Percentiles rank a stretch among this genome's conserved stretches.
These are phyloP conservation scores for Diarsia brunnea DNA, from an alignment of 2,888 invertebrate species.

Conservation along the genomic window DNA sequence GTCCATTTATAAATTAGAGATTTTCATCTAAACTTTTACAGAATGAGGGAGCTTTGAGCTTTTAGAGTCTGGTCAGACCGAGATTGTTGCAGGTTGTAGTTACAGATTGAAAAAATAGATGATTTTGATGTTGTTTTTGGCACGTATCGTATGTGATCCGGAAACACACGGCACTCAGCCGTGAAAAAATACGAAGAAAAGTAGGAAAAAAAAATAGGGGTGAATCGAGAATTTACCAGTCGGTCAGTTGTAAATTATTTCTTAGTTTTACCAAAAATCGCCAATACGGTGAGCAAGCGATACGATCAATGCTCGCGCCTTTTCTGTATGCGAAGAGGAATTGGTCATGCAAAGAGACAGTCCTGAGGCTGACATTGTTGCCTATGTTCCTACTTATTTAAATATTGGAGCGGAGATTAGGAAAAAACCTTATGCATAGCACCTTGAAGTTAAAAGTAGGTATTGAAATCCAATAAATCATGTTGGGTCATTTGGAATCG, in stretches of 20 bases:
- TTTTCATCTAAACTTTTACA: background rate
- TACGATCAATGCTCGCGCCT: background rate
- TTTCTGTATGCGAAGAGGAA: background rate
- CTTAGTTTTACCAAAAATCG: background rate
- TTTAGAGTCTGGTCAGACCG: background rate
- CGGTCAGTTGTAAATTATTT: background rate
- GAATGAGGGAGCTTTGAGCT: background rate
- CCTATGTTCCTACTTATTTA: background rate
- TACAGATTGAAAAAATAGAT: background rate
- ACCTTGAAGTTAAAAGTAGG: background rate
- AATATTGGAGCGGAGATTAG: background rate
- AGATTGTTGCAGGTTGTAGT: background rate
- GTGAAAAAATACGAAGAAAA: background rate
- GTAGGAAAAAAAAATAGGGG: background rate
- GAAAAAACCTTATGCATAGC: background rate
- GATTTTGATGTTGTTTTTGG: background rate
- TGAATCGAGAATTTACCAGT: background rate
- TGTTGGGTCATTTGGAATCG: background rate
- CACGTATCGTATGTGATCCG: background rate
- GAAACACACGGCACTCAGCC: background rate
- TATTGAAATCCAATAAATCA: background rate
- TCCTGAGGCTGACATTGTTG: background rate
- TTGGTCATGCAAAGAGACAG: background rate
- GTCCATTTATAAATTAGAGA: background rate
- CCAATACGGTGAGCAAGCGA: background rate